Conservation (phyloP, 2,113 vertebrate species). For the Heteronetta atricapilla region DNA sequence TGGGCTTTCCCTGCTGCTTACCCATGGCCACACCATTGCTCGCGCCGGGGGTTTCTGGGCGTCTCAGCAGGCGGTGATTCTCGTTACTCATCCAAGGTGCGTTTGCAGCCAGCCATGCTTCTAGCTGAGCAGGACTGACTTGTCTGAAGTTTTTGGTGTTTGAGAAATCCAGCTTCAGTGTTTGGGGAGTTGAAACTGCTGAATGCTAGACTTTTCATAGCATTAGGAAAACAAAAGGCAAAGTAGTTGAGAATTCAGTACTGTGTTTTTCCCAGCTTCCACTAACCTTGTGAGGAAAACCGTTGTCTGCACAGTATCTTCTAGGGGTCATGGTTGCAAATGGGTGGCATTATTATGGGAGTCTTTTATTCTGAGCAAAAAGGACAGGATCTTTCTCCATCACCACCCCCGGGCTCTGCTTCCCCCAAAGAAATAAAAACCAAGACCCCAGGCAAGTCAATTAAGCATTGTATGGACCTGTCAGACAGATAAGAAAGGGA, state of each 20-base stretch:
- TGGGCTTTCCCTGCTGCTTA: neutral
- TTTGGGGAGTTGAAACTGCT: neutral
- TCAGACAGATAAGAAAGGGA: constrained; percentile 62
- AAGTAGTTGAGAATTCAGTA: constrained; percentile 37
- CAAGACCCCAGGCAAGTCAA: constrained; percentile 61
- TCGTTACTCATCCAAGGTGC: neutral
- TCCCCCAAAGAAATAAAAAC: constrained; percentile 50
- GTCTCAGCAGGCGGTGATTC: neutral
- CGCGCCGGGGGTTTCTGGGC: neutral
- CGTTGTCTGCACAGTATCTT: constrained; percentile 31
- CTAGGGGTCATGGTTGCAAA: constrained; percentile 48
- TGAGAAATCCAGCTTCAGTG: neutral
- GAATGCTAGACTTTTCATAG: neutral
- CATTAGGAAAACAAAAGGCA: constrained; percentile 10
- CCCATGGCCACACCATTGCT: neutral
- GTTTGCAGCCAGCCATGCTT: neutral
- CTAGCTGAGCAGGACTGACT: neutral
- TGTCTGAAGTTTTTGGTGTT: neutral
- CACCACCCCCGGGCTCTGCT: constrained; percentile 7
- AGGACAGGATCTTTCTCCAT: constrained; percentile 28
- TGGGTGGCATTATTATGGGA: constrained; percentile 36
- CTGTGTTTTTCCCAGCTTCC: constrained; percentile 21
- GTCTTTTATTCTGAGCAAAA: constrained; percentile 64
- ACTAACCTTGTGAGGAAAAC: constrained; percentile 7
- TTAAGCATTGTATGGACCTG: constrained; percentile 64